Base-by-base conservation (phyloP, 2,113 vertebrate genomes). In the Ammospiza nelsoni region DNA sequence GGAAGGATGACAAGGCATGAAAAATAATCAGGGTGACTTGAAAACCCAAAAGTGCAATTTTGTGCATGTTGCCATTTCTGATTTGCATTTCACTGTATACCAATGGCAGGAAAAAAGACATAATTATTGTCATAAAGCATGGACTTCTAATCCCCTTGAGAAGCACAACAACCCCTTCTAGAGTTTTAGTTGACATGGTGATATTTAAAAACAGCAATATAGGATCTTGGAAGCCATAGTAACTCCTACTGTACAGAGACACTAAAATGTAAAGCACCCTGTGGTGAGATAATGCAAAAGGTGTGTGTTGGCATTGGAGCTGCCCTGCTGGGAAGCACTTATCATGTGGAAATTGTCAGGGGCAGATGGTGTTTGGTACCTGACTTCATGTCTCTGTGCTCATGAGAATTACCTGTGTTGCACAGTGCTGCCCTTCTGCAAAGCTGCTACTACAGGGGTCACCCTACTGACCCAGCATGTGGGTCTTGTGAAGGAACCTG, bases 1-100 rank as follows among this genome's bases (percentile, higher is more conserved):
- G 52, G 44, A 83, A 95, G 58, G 52, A 82, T 84, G 78, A 80
- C 75, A 96, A 95, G 72, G 54, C n/a, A 76, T 74, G 81, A 95
- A 48, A 83, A 86, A 92, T 92, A 89, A 95, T 54, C 5, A 3
- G 0, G 31, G 23, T 9, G 52, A 44, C 59, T 87, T 76, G 54
- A 78, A 95, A 85, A 89, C 49, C 11, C 33, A 52, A 23, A 80
- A 89, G 66, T 6, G 5, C 27, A 21, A 66, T 86, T 88, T 89
- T 76, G 78, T 48, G 63, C 27, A 28, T 16, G 21, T 6, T 84
- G 10, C 71, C 21, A 55, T 83, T 92, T 94, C 82, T 87, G 66
- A 41, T 91, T 57, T 39, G 54, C 72, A 23, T 89, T 69, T 79
- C 29, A 11, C 31, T 41, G 13, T 48, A 28, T 51, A 75, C 19